Evolutionary conservation across 2,113 vertebrate genomes (phyloP).

Genomic region (Etheostoma spectabile): DNA sequence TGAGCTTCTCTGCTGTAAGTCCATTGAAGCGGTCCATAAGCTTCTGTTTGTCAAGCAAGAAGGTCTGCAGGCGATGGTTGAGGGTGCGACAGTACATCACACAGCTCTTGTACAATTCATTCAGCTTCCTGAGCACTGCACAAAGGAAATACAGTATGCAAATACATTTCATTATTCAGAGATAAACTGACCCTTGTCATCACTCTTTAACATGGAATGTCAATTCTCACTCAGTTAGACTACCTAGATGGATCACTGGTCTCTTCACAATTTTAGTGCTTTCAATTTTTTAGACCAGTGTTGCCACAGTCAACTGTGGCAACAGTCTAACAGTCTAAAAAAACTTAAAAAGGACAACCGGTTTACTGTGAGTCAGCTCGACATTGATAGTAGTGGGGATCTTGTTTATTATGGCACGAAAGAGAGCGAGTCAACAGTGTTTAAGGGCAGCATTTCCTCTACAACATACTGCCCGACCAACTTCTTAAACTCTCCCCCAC

Average conservation of each 20-base stretch:
- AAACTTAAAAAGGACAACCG: too few relatives aligned
- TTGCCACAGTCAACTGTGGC: too few relatives aligned
- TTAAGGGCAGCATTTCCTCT: neutral
- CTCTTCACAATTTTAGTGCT: neutral
- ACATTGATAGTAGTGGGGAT: too few relatives aligned
- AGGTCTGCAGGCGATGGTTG: slow-evolving; percentile 90
- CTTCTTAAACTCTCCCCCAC: neutral
- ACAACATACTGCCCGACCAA: neutral
- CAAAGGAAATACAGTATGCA: slow-evolving; percentile 18
- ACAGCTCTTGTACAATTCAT: slow-evolving; percentile 93
- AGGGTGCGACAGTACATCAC: slow-evolving; percentile 92
- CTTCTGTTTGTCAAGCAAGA: slow-evolving; percentile 94
- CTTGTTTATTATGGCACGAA: neutral
- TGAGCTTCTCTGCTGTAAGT: slow-evolving; percentile 93
- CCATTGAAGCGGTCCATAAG: slow-evolving; percentile 94
- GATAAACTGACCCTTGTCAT: neutral
- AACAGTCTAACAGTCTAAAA: too few relatives aligned
- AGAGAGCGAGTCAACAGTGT: neutral
- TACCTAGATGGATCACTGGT: neutral
- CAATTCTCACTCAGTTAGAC: neutral
- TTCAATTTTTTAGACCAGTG: neutral
- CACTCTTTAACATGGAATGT: neutral
- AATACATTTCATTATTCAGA: neutral
- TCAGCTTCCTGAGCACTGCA: slow-evolving; percentile 92
- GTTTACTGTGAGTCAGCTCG: too few relatives aligned